Conservation (phyloP, 1,140 invertebrate genomes). For the Bombyx mori region DNA sequence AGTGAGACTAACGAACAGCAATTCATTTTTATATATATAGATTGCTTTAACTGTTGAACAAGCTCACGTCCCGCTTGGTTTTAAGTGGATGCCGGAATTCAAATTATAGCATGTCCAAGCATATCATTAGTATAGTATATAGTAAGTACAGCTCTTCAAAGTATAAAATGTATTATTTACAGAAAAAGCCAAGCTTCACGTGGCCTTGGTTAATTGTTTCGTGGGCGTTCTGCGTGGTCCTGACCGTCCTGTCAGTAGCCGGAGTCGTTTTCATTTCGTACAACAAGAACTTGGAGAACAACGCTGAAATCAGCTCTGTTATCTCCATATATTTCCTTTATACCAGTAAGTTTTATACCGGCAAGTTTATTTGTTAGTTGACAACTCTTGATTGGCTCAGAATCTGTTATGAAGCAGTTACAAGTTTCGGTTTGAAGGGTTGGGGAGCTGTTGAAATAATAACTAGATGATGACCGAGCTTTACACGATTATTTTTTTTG, state of each 20-base stretch:
- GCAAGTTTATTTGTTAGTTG: background rate
- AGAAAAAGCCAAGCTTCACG: conserved; percentile 36
- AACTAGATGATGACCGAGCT: no score
- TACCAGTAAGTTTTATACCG: conserved; percentile 21
- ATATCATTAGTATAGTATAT: background rate
- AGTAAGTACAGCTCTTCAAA: background rate
- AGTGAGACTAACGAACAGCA: no score
- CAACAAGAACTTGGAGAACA: conserved; percentile 13
- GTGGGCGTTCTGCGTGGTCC: conserved; percentile 27
- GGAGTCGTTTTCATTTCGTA: conserved; percentile 16
- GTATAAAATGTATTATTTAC: conserved; percentile 8
- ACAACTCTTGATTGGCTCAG: background rate
- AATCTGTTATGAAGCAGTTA: background rate
- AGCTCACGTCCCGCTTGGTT: no score
- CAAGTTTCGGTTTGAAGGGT: no score
- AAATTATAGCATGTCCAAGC: background rate
- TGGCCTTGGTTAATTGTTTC: conserved; percentile 34
- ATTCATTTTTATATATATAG: no score
- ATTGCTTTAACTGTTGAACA: no score
- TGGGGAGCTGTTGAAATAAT: no score
- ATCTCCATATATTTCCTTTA: conserved; percentile 37
- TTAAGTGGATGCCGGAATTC: background rate
- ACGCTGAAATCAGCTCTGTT: conserved; percentile 32
- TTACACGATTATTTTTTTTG: no score
- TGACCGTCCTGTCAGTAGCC: conserved; percentile 24